Conservation (phyloP, 2,113 vertebrate genomes). For the Vidua macroura region DNA sequence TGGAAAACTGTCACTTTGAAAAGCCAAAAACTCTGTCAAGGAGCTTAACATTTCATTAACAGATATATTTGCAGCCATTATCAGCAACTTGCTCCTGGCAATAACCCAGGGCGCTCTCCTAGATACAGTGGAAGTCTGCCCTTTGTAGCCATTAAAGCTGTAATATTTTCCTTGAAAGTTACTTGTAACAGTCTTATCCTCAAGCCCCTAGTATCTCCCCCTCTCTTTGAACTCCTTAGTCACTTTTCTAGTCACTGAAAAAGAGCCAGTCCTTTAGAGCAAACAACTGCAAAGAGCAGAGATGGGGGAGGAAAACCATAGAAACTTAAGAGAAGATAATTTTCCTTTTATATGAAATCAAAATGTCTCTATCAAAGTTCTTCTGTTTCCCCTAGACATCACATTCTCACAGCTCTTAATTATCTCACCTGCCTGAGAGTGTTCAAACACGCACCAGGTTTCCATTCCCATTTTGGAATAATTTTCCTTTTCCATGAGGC, state of each 20-base stretch:
- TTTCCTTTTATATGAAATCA: neutral
- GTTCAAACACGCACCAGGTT: neutral
- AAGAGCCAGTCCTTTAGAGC: neutral
- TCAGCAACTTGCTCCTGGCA: slow-evolving; percentile 28
- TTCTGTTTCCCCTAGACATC: neutral
- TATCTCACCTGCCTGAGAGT: neutral
- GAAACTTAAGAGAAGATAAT: neutral
- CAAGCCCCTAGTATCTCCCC: neutral
- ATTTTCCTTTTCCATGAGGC: neutral
- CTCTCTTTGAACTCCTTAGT: slow-evolving; percentile 11
- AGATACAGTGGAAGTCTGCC: neutral
- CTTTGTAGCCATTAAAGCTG: neutral
- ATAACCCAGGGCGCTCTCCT: neutral
- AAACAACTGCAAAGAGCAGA: neutral
- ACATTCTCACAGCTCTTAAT: neutral
- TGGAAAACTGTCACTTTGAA: neutral
- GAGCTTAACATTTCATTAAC: slow-evolving; percentile 14
- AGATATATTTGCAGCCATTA: neutral
- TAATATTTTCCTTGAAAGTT: slow-evolving; percentile 39
- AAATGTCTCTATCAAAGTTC: neutral
- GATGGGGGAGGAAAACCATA: neutral
- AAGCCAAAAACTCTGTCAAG: neutral
- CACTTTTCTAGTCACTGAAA: neutral
- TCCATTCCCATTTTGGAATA: neutral
- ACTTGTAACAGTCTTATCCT: neutral